These are phyloP conservation scores for Arenicola marina DNA, from an alignment of 2,888 invertebrate genomes.

Conservation along the genomic window DNA sequence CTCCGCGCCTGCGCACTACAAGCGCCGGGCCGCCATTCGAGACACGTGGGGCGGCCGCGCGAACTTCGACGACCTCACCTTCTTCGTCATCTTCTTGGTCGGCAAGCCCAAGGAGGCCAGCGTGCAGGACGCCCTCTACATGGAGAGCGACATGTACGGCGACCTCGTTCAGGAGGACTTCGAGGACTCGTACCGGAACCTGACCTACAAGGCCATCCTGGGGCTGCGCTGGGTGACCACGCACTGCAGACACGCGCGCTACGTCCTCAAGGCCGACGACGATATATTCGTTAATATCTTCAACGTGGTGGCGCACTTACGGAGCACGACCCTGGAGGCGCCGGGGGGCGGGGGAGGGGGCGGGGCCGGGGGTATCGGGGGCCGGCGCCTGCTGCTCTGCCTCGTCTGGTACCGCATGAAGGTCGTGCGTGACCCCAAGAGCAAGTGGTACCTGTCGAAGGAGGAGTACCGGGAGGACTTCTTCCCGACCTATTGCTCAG, in stretches of 20 bases:
- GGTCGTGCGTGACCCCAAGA: slow-evolving; percentile 58
- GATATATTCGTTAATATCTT: slow-evolving; percentile 65
- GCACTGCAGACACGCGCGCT: slow-evolving; percentile 53
- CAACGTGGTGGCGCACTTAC: slow-evolving; percentile 35
- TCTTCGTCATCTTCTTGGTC: slow-evolving; percentile 54
- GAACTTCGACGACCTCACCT: slow-evolving; percentile 36
- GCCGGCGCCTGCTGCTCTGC: slow-evolving; percentile 46
- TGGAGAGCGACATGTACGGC: slow-evolving; percentile 51
- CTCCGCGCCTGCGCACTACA: slow-evolving; percentile 22
- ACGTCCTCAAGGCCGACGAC: slow-evolving; percentile 62
- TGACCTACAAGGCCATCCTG: slow-evolving; percentile 63
- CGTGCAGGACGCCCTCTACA: slow-evolving; percentile 41
- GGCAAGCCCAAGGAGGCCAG: slow-evolving; percentile 40
- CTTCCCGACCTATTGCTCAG: slow-evolving; percentile 63
- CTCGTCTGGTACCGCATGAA: slow-evolving; percentile 59
- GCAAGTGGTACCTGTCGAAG: slow-evolving; percentile 62
- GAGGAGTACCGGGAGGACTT: slow-evolving; percentile 57
- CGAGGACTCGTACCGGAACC: slow-evolving; percentile 61
- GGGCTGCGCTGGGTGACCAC: slow-evolving; percentile 60
- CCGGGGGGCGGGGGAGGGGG: not conserved
- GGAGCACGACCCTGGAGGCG: not conserved
- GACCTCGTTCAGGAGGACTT: slow-evolving; percentile 60
- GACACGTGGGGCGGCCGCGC: slow-evolving; percentile 54
- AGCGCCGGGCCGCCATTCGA: slow-evolving; percentile 29
- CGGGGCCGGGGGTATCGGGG: no score